Evolutionary conservation across 2,888 invertebrate species (phyloP).

Genomic region (Mechanitis messenoides): DNA sequence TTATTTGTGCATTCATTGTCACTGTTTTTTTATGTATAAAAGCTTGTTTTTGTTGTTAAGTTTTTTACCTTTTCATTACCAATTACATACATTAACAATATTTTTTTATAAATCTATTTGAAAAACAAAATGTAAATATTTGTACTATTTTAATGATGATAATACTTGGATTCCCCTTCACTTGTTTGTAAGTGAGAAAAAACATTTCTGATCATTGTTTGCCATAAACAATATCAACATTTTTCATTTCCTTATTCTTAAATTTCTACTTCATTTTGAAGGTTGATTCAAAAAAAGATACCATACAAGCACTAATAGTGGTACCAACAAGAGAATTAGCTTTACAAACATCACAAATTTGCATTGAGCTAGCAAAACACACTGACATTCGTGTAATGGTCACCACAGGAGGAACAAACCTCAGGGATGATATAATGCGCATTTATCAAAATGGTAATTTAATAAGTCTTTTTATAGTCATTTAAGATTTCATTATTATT

Average conservation of each 20-base stretch:
- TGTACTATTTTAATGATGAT: constrained; percentile 51
- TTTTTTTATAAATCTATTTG: no score
- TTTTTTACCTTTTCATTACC: no score
- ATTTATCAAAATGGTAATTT: constrained; percentile 95
- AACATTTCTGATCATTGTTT: constrained; percentile 39
- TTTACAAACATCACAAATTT: constrained; percentile 99
- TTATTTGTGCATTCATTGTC: neutral
- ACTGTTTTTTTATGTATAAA: neutral
- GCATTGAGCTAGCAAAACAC: constrained; percentile 98
- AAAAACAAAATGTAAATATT: neutral
- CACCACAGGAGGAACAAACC: constrained; percentile 98
- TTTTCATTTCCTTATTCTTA: constrained; percentile 18
- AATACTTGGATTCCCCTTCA: constrained; percentile 73
- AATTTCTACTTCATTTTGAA: constrained; percentile 29
- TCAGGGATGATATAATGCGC: constrained; percentile 99
- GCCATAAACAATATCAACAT: neutral
- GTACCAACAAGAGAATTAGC: constrained; percentile 99
- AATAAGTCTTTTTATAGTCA: neutral
- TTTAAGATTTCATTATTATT: neutral
- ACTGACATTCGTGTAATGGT: constrained; percentile 99
- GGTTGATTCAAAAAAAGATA: constrained; percentile 91
- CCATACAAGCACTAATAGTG: constrained; percentile 97
- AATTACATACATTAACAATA: no score
- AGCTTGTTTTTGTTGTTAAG: no score
- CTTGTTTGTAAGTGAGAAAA: constrained; percentile 68